Percentiles rank a stretch among this genome's conserved stretches.
Conservation (phyloP, 35 echinoderm and acorn worm species). For the Strongylocentrotus purpuratus region DNA sequence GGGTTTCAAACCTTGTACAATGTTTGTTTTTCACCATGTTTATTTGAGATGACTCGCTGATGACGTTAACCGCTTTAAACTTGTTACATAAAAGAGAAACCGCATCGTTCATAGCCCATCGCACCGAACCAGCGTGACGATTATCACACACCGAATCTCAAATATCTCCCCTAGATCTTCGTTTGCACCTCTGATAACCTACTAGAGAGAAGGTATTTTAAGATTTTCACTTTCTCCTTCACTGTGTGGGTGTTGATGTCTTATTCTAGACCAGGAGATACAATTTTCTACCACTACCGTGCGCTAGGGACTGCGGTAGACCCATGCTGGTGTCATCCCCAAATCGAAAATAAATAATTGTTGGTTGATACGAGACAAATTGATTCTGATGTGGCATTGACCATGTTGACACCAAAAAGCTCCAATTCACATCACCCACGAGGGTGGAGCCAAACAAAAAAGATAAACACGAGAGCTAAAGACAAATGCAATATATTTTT, state of each 20-base stretch:
- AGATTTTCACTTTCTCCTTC: not conserved
- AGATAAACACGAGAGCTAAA: not conserved
- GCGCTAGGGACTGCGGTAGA: not conserved
- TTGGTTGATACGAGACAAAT: constrained; percentile 16
- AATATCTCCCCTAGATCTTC: constrained; percentile 16
- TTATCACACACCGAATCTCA: not conserved
- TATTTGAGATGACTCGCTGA: not conserved
- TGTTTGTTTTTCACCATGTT: not conserved
- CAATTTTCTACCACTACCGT: not conserved
- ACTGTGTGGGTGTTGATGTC: not conserved
- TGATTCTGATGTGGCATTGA: constrained; percentile 42
- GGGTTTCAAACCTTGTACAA: too few species aligned
- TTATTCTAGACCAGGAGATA: not conserved
- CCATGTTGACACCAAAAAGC: constrained; percentile 39
- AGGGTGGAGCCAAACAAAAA: not conserved
- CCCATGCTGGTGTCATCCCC: not conserved
- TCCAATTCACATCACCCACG: constrained; percentile 42
- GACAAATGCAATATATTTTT: constrained; percentile 14
- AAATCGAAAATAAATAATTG: constrained; percentile 26
- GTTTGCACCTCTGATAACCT: not conserved
- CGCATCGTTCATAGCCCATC: not conserved
- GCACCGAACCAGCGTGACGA: not conserved
- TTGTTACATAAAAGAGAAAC: not conserved
- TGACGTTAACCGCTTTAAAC: not conserved
- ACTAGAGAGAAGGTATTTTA: not conserved